Conservation (phyloP, 2,113 vertebrate species). For the Catagonus wagneri region DNA sequence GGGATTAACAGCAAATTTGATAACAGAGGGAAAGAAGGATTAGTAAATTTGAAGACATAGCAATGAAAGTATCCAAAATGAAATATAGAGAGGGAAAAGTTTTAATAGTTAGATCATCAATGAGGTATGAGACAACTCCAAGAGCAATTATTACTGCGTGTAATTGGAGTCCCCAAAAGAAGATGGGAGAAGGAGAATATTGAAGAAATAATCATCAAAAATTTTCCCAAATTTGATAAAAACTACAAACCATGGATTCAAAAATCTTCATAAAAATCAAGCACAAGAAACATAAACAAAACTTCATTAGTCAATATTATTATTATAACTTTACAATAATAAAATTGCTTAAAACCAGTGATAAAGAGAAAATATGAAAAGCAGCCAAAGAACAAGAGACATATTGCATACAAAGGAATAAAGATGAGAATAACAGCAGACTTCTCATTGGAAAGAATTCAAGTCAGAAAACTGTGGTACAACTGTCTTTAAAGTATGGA, state of each 20-base stretch:
- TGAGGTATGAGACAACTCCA: not conserved
- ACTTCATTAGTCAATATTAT: slow-evolving; percentile 9
- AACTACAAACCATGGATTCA: not conserved
- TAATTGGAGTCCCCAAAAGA: not conserved
- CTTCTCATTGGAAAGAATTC: slow-evolving; percentile 31
- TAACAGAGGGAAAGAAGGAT: slow-evolving; percentile 2
- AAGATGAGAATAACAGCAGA: slow-evolving; percentile 31
- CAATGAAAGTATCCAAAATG: slow-evolving; percentile 25
- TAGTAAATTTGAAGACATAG: not conserved
- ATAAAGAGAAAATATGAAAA: slow-evolving; percentile 43
- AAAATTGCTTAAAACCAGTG: slow-evolving; percentile 18
- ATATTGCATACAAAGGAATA: not conserved
- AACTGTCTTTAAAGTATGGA: slow-evolving; percentile 16
- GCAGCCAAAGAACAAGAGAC: not conserved
- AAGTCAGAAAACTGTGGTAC: slow-evolving; percentile 48
- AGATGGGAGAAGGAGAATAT: not conserved
- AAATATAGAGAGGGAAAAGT: not conserved
- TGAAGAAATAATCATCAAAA: slow-evolving; percentile 17
- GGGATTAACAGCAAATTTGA: not conserved
- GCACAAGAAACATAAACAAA: not conserved
- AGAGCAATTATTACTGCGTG: not conserved
- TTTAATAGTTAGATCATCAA: not conserved
- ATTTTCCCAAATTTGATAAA: not conserved
- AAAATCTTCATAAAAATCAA: slow-evolving; percentile 40
- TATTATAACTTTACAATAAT: not conserved